These are phyloP conservation scores for Alouatta palliata DNA, from an alignment of 2,113 vertebrate species.

Conservation along the genomic window DNA sequence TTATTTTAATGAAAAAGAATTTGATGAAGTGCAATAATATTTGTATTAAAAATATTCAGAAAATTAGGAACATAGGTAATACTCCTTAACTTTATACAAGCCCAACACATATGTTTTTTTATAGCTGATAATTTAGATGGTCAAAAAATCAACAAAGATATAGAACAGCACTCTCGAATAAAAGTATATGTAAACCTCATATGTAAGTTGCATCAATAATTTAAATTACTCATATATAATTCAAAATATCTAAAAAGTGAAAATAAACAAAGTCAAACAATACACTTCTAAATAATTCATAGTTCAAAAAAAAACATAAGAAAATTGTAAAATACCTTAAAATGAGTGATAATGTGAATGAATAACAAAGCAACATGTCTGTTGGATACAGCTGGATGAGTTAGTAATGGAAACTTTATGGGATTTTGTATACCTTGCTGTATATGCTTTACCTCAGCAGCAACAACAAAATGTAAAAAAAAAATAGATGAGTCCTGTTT, in stretches of 20 bases:
- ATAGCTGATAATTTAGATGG: not conserved
- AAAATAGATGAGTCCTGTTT: not conserved
- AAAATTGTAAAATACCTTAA: not conserved
- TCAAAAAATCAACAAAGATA: not conserved
- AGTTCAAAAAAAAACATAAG: not conserved
- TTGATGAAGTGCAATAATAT: not conserved
- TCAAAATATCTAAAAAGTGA: not conserved
- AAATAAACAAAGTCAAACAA: not conserved
- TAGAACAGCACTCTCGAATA: not conserved
- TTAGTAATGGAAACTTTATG: not conserved
- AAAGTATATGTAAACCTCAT: not conserved
- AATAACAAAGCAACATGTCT: not conserved
- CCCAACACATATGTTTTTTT: not conserved
- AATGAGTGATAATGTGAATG: not conserved
- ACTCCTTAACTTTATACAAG: not conserved
- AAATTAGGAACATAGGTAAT: not conserved
- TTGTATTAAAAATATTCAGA: constrained; percentile 1
- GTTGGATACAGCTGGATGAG: not conserved
- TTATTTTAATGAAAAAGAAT: not conserved
- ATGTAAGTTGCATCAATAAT: not conserved
- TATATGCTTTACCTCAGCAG: not conserved
- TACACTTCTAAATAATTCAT: not conserved
- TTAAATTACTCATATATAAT: not conserved
- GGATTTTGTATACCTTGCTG: not conserved
- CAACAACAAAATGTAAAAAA: not conserved